Base-by-base conservation (phyloP, 2,113 vertebrate genomes). In the Sapayoa aenigma region DNA sequence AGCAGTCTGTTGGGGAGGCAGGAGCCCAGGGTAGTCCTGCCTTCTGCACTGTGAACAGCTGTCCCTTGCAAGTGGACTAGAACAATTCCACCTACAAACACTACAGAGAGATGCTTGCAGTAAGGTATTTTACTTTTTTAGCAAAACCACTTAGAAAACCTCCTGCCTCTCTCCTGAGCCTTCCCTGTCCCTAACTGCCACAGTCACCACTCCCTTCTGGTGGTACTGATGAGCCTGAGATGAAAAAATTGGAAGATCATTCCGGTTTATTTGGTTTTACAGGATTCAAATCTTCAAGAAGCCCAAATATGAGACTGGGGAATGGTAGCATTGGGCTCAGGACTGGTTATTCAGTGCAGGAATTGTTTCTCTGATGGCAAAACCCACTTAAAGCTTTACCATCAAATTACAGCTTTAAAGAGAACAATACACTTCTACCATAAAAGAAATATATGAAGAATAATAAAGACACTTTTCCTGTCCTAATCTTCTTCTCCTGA, bases 261-360 rank as follows among this genome's bases (percentile, higher is more conserved):
- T 50, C 14, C 4, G 39, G 11, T 18, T 18, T 53, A 20, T 12
- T 74, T 49, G 59, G 30, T 17, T 73, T 79, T 41, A 53, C 11
- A 28, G 30, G 3, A 4, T 13, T 69, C n/a, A 39, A 14, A 35
- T 27, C 35, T 44, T 24, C 50, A 33, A n/a, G 63, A 17, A 37
- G 27, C 63, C 49, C 55, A 49, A 69, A 47, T 9, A 39, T 3
- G 9, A 58, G 75, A 58, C 49, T 41, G 30, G 8, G 39, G 14
- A 67, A 68, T 0, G 1, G 30, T 0, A 55, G 18, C 58, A 68
- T 12, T 33, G 47, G 12, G 19, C 37, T 74, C 39, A 75, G 69
- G 35, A 53, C 6, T 37, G 28, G 37, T 20, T 47, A n/a, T 6
- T 65, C 41, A 42, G 49, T 31, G 24, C 49, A 73, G 44, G 25